Evolutionary conservation across 2,113 vertebrate species (phyloP).

Genomic region (Daubentonia madagascariensis): DNA sequence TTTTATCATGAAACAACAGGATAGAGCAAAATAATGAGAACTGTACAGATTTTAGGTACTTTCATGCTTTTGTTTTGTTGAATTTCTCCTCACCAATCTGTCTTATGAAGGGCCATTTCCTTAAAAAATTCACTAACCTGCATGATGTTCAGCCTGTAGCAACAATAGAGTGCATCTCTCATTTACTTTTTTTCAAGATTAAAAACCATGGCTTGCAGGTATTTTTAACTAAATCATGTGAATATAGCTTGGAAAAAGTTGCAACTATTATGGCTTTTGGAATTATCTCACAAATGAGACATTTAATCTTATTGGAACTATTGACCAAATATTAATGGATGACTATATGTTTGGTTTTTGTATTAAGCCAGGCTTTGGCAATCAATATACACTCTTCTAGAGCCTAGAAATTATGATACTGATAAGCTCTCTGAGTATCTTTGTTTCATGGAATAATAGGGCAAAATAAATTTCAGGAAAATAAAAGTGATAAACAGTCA

Average conservation of each 20-base stretch:
- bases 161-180: background rate
- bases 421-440: background rate
- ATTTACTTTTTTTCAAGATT: background rate
- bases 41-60: background rate
- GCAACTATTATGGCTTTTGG: background rate
- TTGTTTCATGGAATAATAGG: background rate
- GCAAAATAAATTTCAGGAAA: background rate
- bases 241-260: background rate
- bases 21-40: background rate
- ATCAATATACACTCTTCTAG: background rate
- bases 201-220: background rate
- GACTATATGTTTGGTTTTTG: background rate
- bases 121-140: background rate
- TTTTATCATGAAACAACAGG: background rate
- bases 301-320: background rate
- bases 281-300: constrained; percentile 15
- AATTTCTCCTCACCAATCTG: background rate
- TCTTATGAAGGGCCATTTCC: background rate
- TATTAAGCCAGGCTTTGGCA: background rate
- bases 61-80: background rate
- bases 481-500: background rate
- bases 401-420: background rate
- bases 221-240: background rate
- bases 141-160: background rate
- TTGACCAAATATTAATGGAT: background rate